These are phyloP conservation scores for Molorchus minor DNA, from an alignment of 2,888 invertebrate genomes.

Conservation along the genomic window DNA sequence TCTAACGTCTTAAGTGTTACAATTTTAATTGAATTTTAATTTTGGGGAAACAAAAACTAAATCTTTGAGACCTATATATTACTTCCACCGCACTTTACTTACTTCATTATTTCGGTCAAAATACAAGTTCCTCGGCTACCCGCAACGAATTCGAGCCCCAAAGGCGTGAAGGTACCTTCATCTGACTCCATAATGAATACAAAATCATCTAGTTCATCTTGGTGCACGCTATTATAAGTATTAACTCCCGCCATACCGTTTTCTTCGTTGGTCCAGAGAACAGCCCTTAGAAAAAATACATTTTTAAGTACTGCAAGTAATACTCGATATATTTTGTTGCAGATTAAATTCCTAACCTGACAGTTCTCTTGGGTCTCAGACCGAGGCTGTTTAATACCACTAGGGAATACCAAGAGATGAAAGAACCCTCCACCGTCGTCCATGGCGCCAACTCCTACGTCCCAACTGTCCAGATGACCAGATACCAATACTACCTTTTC, in stretches of 20 bases:
- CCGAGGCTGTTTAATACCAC: conserved; percentile 72
- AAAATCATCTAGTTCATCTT: conserved; percentile 68
- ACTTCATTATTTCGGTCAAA: conserved; percentile 73
- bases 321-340: neutral
- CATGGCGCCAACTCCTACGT: conserved; percentile 88
- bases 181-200: conserved; percentile 86
- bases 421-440: conserved; percentile 85
- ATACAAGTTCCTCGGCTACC: conserved; percentile 71
- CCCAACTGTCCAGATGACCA: conserved; percentile 89
- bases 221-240: conserved; percentile 71
- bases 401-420: conserved; percentile 80
- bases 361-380: conserved; percentile 74
- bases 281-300: conserved; percentile 65
- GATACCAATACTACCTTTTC: conserved; percentile 76
- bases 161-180: conserved; percentile 80
- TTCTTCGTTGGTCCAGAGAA: conserved; percentile 87
- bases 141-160: conserved; percentile 74
- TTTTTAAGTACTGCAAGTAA: conserved; percentile 7
- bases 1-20: too few species aligned
- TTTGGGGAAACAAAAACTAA: too few species aligned
- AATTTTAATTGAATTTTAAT: too few species aligned
- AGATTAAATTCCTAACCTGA: conserved; percentile 62
- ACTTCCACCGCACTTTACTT: too few species aligned
- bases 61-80: too few species aligned
- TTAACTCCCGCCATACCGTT: conserved; percentile 73